phyloP scores from a whole-genome alignment of 1,140 invertebrate species.

The Drosophila obscura region DNA sequence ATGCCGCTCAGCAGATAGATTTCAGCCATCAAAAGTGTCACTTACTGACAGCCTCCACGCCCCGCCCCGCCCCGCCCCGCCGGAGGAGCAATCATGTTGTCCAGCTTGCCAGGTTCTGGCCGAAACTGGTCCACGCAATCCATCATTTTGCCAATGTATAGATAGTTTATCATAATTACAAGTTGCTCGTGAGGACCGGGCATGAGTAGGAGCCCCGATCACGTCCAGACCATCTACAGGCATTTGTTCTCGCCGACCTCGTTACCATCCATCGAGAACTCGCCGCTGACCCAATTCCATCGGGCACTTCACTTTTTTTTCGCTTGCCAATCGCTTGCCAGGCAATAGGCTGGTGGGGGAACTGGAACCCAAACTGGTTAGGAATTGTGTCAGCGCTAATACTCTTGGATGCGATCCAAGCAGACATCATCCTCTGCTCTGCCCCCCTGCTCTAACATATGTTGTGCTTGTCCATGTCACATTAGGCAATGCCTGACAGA shows the following conservation, averaged over 20 bases:
- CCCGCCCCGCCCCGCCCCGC: constrained; percentile 20
- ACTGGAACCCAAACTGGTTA: constrained; percentile 56
- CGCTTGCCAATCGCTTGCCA: constrained; percentile 21
- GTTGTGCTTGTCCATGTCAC: constrained; percentile 45
- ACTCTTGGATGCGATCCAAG: not conserved
- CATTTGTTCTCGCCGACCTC: constrained; percentile 59
- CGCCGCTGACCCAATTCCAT: constrained; percentile 68
- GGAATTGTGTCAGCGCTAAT: constrained; percentile 41
- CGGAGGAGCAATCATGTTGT: constrained; percentile 39
- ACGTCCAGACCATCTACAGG: constrained; percentile 34
- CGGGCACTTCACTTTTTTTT: constrained; percentile 70
- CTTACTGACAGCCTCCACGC: constrained; percentile 19
- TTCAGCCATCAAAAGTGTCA: constrained; percentile 4
- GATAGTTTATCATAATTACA: constrained; percentile 75
- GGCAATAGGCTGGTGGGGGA: constrained; percentile 2
- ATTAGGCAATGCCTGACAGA: constrained; percentile 72
- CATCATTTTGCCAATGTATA: constrained; percentile 50
- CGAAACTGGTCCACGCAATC: constrained; percentile 57
- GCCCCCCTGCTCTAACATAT: constrained; percentile 3
- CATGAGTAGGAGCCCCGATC: constrained; percentile 15
- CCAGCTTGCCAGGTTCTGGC: constrained; percentile 25
- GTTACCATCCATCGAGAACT: constrained; percentile 49
- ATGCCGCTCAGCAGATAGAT: constrained; percentile 14
- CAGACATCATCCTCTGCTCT: too few species aligned
- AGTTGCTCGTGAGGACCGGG: constrained; percentile 11